Base-by-base conservation (phyloP, 2,113 vertebrate genomes). In the Stercorarius parasiticus region DNA sequence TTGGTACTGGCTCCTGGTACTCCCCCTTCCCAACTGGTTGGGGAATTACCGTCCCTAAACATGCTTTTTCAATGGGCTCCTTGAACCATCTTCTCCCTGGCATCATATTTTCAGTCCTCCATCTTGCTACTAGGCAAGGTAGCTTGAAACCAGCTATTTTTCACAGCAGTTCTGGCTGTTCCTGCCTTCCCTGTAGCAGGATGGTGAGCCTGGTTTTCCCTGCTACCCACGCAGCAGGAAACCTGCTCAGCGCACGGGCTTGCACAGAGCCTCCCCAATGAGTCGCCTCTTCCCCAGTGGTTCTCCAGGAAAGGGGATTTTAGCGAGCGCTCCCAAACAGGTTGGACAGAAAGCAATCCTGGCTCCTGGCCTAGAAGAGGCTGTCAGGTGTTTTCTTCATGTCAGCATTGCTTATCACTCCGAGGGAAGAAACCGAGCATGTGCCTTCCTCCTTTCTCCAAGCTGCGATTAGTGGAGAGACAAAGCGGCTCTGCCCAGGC, bases 351-450 rank as follows among this genome's bases (percentile, higher is more conserved):
- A 56, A 66, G 53, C 45, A 77, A 14, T 55, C 47, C 74, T 61
- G 59, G 47, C 59, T 86, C 26, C 77, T 53, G 61, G 47, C 64
- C 66, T 32, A 15, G 22, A 50, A 56, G 66, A 64, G 17, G 49
- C 38, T 55, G 55, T 18, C 45, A 22, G 62, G 56, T 15, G 3
- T 80, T 83, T 71, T 80, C 61, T 50, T 50, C 7, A 2, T 42
- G 65, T 73, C 82, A 78, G 86, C 77, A 27, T 11, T 9, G 16
- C 77, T 65, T 42, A 13, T 4, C 1, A 2, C 49, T 52, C 40
- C 1, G 6, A 42, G 72, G 61, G 82, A 66, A 45, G 65, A 55
- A 69, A 17, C 18, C 0, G 1, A 71, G n/a, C 2, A 0, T 15
- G 62, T 26, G 56, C 34, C 1, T 2, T 21, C 26, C 61, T 74